Conservation (phyloP, 2,888 invertebrate species). For the Drosophila mimica region DNA sequence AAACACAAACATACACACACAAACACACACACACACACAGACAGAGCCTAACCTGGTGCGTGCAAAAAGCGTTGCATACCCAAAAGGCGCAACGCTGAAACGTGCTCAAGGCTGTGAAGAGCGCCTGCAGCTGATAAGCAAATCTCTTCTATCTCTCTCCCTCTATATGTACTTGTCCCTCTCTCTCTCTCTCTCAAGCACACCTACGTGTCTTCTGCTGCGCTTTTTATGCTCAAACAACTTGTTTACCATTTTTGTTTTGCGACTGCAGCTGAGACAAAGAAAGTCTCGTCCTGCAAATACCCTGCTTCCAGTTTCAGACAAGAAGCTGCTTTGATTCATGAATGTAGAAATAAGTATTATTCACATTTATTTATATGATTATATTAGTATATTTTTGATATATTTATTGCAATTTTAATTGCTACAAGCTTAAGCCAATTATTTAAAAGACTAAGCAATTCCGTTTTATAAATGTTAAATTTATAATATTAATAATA, state of each 20-base stretch:
- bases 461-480: too few relatives aligned
- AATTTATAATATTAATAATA: too few relatives aligned
- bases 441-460: too few relatives aligned
- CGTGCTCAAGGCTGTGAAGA: slow-evolving; percentile 63
- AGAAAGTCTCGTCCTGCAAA: neutral
- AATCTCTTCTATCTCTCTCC: slow-evolving; percentile 5
- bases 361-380: neutral
- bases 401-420: too few relatives aligned
- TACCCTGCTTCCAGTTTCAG: neutral
- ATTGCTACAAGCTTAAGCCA: too few relatives aligned
- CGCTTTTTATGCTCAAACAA: slow-evolving; percentile 17
- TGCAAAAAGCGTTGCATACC: slow-evolving; percentile 57
- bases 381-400: too few relatives aligned
- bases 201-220: slow-evolving; percentile 8
- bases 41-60: slow-evolving; percentile 23
- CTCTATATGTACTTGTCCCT: neutral
- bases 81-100: slow-evolving; percentile 36
- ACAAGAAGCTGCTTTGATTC: neutral
- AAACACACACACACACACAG: slow-evolving; percentile 10
- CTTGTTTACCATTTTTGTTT: neutral
- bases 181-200: neutral
- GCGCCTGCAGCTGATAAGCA: slow-evolving; percentile 61
- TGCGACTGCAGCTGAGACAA: neutral
- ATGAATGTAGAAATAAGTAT: neutral
- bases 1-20: slow-evolving; percentile 6